Base-by-base conservation (phyloP, 2,113 vertebrate species). In the Hyperoodon ampullatus region DNA sequence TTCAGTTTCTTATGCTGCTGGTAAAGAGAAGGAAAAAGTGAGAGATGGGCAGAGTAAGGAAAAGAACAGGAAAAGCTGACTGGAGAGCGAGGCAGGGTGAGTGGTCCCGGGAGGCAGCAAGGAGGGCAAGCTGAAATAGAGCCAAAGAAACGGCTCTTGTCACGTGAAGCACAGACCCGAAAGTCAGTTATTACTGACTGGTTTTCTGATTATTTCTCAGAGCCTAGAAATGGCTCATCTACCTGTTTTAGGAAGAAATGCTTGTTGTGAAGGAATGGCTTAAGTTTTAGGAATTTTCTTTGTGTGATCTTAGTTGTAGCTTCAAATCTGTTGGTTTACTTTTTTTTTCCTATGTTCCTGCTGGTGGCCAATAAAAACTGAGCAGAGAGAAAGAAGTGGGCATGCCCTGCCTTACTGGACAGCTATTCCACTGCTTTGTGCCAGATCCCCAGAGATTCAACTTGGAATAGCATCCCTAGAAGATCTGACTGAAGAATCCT, bases 1-100 rank as follows among this genome's bases (percentile, higher is more conserved):
- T 11, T 83, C 74, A 65, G 39, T 94, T 89, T 85, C 74, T 91
- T 24, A 33, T 7, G n/a, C 60, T 90, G 85, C 50, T 74, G 68
- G n/a, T 92, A 81, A 81, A 53, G 28, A 42, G 39, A 65, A 42
- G 63, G 15, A 75, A 35, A 74, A 87, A 13, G 11, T 28, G 35
- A 65, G 19, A 71, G 42, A 74, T 3, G 68, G 53, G 24, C 42
- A 24, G 55, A 71, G 8, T 33, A 63, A 74, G 42, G 30, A 15
- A 77, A 50, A 61, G 44, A 53, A 53, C 63, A 30, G 15, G 9
- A 39, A 16, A 63, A 55, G 24, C 0, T 0, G 9, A 33, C 2
- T 16, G 11, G 16, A 26, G 5, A 35, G 24, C 0, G 0, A 60
- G 44, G 44, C 19, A 42, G 60, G 30, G 15, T 3, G 1, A 33